Evolutionary conservation across 2,797 vertebrate species (phyloP).

Genomic region (Pseudomugil tenellus): DNA sequence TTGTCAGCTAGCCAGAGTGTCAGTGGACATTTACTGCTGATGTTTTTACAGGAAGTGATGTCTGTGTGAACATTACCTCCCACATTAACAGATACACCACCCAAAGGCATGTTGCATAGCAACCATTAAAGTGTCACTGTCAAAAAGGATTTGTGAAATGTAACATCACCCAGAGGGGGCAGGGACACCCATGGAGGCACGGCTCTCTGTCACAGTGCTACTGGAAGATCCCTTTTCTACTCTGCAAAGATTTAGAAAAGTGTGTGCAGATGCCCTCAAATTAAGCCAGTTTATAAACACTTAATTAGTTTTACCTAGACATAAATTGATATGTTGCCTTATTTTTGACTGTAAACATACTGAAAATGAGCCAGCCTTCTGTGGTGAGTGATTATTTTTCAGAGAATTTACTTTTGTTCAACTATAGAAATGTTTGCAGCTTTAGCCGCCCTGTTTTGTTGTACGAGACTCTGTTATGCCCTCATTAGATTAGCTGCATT

Average conservation of each 20-base stretch:
- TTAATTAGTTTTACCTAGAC: neutral
- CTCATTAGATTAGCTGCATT: neutral
- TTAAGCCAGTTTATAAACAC: neutral
- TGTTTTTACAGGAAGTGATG: constrained; percentile 78
- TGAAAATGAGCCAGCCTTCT: neutral
- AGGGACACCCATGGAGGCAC: constrained; percentile 34
- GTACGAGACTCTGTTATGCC: neutral
- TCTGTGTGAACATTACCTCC: constrained; percentile 61
- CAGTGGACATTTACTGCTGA: constrained; percentile 42
- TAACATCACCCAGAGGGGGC: constrained; percentile 71
- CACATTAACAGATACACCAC: constrained; percentile 62
- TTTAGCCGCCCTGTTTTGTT: neutral
- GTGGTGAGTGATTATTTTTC: neutral
- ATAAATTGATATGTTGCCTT: neutral
- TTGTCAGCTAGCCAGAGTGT: constrained; percentile 43
- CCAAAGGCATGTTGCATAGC: constrained; percentile 77
- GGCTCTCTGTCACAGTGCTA: constrained; percentile 10
- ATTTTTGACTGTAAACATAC: neutral
- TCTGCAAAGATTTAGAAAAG: neutral
- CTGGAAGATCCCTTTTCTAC: constrained; percentile 25
- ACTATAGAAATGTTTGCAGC: neutral
- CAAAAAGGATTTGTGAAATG: constrained; percentile 75
- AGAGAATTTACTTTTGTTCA: neutral
- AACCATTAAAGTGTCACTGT: constrained; percentile 79
- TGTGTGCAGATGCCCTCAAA: neutral